phyloP scores from a whole-genome alignment of 2,797 vertebrate species.

The Propithecus deckenii region DNA sequence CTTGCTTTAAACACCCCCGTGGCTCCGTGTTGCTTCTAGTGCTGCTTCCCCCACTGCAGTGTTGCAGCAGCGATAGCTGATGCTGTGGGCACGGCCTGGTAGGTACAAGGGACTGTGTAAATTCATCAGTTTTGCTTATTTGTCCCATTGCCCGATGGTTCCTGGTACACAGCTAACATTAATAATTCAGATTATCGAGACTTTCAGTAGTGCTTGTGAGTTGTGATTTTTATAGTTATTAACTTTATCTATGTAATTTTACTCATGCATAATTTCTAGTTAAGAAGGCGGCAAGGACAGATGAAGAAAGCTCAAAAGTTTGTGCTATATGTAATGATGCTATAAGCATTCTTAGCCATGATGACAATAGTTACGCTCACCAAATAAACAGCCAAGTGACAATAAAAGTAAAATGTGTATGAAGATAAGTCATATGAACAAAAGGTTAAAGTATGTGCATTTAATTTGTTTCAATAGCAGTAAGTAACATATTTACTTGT shows the following conservation, averaged over 20 bases:
- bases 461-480: not conserved
- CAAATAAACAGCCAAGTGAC: not conserved
- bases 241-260: not conserved
- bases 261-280: not conserved
- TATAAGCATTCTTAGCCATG: not conserved
- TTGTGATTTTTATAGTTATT: not conserved
- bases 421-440: not conserved
- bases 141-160: not conserved
- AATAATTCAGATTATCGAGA: not conserved
- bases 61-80: not conserved
- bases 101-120: not conserved
- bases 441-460: not conserved
- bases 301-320: not conserved
- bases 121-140: not conserved
- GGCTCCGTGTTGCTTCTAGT: accelerated
- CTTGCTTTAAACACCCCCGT: not conserved
- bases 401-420: not conserved
- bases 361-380: not conserved
- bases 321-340: not conserved
- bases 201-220: not conserved
- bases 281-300: not conserved
- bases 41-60: not conserved
- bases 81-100: too few species aligned
- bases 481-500: not conserved
- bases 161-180: not conserved